Evolutionary conservation across 2,797 vertebrate genomes (phyloP).

Genomic region (Poeciliopsis presidionis): DNA sequence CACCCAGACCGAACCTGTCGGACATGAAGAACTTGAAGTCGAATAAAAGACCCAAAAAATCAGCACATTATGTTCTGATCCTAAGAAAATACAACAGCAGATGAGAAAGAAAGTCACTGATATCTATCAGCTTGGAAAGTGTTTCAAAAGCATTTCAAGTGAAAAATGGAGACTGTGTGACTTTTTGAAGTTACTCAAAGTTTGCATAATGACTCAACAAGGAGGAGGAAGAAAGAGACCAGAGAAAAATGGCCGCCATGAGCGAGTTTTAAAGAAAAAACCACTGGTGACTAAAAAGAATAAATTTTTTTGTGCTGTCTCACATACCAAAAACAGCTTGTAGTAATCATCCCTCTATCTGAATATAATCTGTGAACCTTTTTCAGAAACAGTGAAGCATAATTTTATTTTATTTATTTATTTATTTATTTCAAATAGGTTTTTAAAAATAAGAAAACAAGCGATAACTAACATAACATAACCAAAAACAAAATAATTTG

Average conservation of each 20-base stretch:
- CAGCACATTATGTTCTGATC: neutral
- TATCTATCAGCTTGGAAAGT: neutral
- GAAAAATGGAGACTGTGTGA: neutral
- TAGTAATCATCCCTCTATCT: neutral
- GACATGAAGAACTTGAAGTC: neutral
- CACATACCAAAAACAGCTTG: neutral
- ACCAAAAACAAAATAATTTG: no score
- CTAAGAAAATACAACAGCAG: neutral
- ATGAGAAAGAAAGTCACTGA: neutral
- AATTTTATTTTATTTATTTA: no score
- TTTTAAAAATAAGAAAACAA: no score
- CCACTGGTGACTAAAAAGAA: neutral
- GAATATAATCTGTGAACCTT: neutral
- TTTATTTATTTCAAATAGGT: no score
- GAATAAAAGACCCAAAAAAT: neutral
- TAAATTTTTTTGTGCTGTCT: neutral
- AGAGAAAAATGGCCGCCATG: neutral
- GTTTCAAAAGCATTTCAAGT: neutral
- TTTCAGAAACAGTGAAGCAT: neutral
- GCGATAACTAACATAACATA: no score
- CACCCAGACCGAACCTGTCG: neutral
- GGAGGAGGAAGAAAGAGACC: neutral
- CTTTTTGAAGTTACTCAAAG: neutral
- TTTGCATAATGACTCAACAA: neutral
- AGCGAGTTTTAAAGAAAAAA: neutral